Percentiles rank a stretch among this genome's conserved stretches.
Evolutionary conservation across 1,140 invertebrate species (phyloP).

Genomic region (Hirudo medicinalis): DNA sequence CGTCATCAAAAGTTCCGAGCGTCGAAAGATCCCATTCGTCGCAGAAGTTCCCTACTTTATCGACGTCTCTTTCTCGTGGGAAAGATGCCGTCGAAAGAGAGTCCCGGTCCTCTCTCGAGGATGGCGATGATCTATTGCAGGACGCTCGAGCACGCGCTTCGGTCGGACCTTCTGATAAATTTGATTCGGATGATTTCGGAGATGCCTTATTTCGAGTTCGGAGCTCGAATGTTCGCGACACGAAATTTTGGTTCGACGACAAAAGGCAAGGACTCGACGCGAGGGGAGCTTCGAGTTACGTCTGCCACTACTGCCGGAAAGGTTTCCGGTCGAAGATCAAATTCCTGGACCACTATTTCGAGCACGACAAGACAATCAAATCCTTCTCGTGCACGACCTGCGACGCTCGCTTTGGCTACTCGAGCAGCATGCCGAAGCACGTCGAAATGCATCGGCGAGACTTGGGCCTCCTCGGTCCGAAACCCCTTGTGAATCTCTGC

Average conservation of each 20-base stretch:
- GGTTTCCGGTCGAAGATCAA: background rate
- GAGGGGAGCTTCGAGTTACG: background rate
- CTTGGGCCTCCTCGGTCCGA: background rate
- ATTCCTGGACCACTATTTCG: slow-evolving; percentile 6
- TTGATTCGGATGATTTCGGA: no score
- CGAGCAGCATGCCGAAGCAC: slow-evolving; percentile 6
- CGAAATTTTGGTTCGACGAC: background rate
- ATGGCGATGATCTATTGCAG: no score
- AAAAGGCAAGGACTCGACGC: background rate
- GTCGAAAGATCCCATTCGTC: no score
- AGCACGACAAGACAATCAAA: slow-evolving; percentile 1
- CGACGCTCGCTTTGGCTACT: background rate
- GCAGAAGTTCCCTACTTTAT: no score
- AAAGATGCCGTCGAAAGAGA: no score
- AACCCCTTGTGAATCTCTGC: background rate
- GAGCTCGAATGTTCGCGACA: no score
- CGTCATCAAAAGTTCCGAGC: no score
- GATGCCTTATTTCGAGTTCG: no score
- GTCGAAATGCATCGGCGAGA: background rate
- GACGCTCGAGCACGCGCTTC: no score
- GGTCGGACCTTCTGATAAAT: no score
- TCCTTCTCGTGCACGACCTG: background rate
- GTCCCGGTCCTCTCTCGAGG: no score
- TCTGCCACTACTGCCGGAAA: background rate
- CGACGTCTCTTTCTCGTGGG: no score